Evolutionary conservation across 2,113 vertebrate genomes (phyloP).

Genomic region (Larimichthys crocea): DNA sequence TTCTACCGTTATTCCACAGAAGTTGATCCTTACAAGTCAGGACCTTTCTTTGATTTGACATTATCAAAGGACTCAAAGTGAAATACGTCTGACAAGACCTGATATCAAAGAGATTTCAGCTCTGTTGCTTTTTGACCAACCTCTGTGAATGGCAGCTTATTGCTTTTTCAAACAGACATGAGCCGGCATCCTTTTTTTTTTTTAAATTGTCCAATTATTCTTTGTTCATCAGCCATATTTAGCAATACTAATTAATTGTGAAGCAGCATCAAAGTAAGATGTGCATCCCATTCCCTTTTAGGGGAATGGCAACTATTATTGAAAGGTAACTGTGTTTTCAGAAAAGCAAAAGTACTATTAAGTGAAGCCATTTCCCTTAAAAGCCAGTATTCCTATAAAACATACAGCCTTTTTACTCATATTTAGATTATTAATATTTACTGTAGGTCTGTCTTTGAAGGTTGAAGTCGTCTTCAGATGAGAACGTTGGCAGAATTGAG

Average conservation of each 20-base stretch:
- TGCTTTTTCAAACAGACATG: slow-evolving; percentile 35
- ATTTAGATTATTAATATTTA: slow-evolving; percentile 15
- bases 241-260: not conserved
- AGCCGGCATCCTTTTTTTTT: slow-evolving; percentile 6
- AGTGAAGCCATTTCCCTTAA: not conserved
- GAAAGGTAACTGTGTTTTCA: not conserved
- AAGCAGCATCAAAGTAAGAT: not conserved
- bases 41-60: slow-evolving; percentile 79
- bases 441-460: not conserved
- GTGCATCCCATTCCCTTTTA: not conserved
- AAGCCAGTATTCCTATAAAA: slow-evolving; percentile 3
- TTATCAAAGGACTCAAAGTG: slow-evolving; percentile 78
- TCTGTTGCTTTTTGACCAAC: slow-evolving; percentile 57
- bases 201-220: slow-evolving; percentile 3
- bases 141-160: slow-evolving; percentile 49
- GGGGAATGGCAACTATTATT: not conserved
- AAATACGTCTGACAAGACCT: slow-evolving; percentile 73
- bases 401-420: not conserved
- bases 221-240: slow-evolving; percentile 1
- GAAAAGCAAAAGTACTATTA: not conserved
- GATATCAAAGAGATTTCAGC: slow-evolving; percentile 75
- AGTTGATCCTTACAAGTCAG: slow-evolving; percentile 58
- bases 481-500: slow-evolving; percentile 1
- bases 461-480: not conserved
- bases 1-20: slow-evolving; percentile 51